A percentile compares a stretch with the other conserved stretches of the same genome.
These are phyloP conservation scores for Drosophila recens DNA, from an alignment of 2,888 invertebrate genomes.

Conservation along the genomic window DNA sequence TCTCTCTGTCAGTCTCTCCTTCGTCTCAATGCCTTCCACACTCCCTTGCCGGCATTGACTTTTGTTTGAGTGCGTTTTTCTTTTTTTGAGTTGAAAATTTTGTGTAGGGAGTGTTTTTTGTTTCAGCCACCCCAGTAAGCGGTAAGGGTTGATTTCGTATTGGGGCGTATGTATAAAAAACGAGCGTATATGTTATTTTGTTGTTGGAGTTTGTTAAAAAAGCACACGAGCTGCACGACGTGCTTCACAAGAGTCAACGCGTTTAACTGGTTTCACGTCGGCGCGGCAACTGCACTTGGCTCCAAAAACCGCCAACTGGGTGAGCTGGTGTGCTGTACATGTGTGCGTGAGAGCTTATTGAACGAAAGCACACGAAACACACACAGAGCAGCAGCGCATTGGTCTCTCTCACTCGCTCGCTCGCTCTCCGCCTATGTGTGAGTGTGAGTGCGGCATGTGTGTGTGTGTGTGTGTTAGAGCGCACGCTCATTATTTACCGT, in stretches of 20 bases:
- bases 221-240: slow-evolving; percentile 61
- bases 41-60: slow-evolving; percentile 56
- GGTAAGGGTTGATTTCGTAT: slow-evolving; percentile 70
- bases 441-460: slow-evolving; percentile 7
- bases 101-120: slow-evolving; percentile 43
- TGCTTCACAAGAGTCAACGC: slow-evolving; percentile 61
- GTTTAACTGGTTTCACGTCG: slow-evolving; percentile 81
- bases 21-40: slow-evolving; percentile 41
- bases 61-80: slow-evolving; percentile 54
- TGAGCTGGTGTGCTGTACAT: background rate
- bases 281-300: slow-evolving; percentile 73
- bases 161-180: slow-evolving; percentile 41
- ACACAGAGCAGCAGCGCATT: slow-evolving; percentile 28
- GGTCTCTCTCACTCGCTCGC: slow-evolving; percentile 34
- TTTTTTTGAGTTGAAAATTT: slow-evolving; percentile 68
- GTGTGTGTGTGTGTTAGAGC: slow-evolving; percentile 29
- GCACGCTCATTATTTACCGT: slow-evolving; percentile 66
- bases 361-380: slow-evolving; percentile 19
- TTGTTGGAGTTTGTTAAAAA: slow-evolving; percentile 54
- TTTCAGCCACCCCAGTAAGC: slow-evolving; percentile 61
- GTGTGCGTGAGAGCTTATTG: slow-evolving; percentile 16
- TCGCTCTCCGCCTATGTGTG: slow-evolving; percentile 11
- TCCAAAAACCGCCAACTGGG: slow-evolving; percentile 43
- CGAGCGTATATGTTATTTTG: slow-evolving; percentile 15
- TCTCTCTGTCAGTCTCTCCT: slow-evolving; percentile 13